phyloP scores from a whole-genome alignment of 2,888 invertebrate species.

The Odontothrips loti region DNA sequence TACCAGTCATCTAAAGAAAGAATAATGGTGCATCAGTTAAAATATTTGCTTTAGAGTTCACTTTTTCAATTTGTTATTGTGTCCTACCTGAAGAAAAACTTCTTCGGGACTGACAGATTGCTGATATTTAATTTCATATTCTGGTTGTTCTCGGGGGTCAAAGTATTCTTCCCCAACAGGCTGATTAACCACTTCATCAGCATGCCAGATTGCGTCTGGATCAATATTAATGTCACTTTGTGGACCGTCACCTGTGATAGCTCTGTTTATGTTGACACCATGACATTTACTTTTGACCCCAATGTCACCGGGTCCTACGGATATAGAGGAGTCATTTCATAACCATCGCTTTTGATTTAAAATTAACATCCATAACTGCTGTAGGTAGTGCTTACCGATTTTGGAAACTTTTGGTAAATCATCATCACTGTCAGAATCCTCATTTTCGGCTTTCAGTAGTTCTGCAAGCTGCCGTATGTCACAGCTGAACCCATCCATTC shows the following conservation, averaged over 20 bases:
- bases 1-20: conserved; percentile 65
- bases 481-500: conserved; percentile 35
- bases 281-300: conserved; percentile 40
- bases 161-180: conserved; percentile 46
- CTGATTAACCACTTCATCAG: conserved; percentile 38
- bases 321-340: background rate
- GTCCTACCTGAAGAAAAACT: conserved; percentile 70
- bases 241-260: conserved; percentile 39
- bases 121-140: conserved; percentile 76
- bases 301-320: conserved; percentile 50
- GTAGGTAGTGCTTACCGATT: conserved; percentile 36
- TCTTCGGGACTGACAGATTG: conserved; percentile 83
- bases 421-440: conserved; percentile 44
- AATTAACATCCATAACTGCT: background rate
- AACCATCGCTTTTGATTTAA: background rate
- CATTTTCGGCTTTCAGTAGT: conserved; percentile 43
- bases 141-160: conserved; percentile 63
- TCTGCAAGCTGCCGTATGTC: conserved; percentile 45
- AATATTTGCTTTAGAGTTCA: background rate
- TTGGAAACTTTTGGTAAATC: conserved; percentile 40
- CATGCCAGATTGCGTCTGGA: conserved; percentile 47
- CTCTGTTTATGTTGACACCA: conserved; percentile 39
- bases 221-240: conserved; percentile 37
- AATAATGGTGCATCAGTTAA: background rate
- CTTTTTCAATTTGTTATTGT: background rate